These are phyloP conservation scores for Eulemur albifrons DNA, from an alignment of 2,797 vertebrate genomes.

Conservation along the genomic window DNA sequence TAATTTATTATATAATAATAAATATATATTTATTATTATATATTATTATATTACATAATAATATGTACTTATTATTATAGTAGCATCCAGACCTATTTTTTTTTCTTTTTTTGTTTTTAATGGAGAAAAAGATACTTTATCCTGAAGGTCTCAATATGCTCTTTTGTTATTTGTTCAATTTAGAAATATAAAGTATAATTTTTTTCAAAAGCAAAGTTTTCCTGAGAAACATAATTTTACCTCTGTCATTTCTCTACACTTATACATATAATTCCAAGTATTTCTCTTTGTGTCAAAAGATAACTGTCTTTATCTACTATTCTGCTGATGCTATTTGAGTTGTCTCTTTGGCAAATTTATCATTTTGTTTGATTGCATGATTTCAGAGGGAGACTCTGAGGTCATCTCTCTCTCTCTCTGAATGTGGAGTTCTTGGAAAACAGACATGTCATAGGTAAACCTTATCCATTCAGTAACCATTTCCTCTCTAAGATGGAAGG, in stretches of 20 bases:
- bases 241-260: background rate
- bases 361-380: constrained; percentile 22
- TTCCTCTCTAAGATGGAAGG: constrained; percentile 62
- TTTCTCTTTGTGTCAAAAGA: constrained; percentile 28
- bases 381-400: background rate
- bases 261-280: background rate
- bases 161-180: constrained; percentile 37
- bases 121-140: background rate
- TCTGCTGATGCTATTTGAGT: background rate
- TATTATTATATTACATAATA: too few species aligned
- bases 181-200: constrained; percentile 6
- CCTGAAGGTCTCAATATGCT: background rate
- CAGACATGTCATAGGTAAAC: constrained; percentile 36
- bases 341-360: background rate
- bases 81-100: background rate
- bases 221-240: constrained; percentile 22
- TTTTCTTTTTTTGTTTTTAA: constrained; percentile 31
- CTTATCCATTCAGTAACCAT: constrained; percentile 46
- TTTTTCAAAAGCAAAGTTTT: background rate
- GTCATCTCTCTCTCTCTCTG: background rate
- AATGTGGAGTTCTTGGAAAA: constrained; percentile 23
- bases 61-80: background rate
- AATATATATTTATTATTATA: too few species aligned
- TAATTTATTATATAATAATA: too few species aligned
- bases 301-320: background rate